Conservation (phyloP, 2,113 vertebrate species). For the Brachyhypopomus gauderio region DNA sequence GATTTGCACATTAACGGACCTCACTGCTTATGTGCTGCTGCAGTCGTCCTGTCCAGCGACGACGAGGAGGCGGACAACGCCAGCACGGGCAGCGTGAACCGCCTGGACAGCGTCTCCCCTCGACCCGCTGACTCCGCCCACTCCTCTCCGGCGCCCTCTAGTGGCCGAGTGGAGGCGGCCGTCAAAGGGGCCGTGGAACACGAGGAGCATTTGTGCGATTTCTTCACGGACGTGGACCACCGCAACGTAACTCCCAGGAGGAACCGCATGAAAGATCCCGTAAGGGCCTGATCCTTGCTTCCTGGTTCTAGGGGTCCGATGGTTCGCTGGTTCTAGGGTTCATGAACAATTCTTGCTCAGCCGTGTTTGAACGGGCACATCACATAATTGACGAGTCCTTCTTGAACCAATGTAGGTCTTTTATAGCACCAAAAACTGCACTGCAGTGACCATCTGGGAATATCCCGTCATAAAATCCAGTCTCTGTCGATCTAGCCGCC, state of each 20-base stretch:
- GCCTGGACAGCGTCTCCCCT: conserved; percentile 87
- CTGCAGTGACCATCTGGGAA: no score
- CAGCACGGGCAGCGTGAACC: conserved; percentile 80
- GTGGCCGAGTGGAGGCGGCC: conserved; percentile 88
- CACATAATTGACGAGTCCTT: no score
- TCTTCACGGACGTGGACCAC: conserved; percentile 78
- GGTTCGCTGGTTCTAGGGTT: no score
- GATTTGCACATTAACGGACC: no score
- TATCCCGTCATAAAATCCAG: no score
- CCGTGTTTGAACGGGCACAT: no score
- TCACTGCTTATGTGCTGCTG: not conserved
- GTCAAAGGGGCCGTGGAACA: conserved; percentile 81
- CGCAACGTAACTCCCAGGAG: conserved; percentile 79
- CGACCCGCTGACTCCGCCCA: conserved; percentile 88
- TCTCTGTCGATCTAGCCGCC: no score
- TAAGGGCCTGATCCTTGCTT: conserved; percentile 54
- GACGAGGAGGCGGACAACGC: conserved; percentile 84
- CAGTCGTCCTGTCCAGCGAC: conserved; percentile 93
- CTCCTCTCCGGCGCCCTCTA: conserved; percentile 87
- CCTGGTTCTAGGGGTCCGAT: no score
- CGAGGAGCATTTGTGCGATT: conserved; percentile 75
- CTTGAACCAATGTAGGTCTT: no score
- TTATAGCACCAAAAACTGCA: no score
- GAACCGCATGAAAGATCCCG: conserved; percentile 92
- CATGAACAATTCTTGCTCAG: no score